These are phyloP conservation scores for Sweltsa coloradensis DNA, from an alignment of 1,140 invertebrate species.

Conservation along the genomic window DNA sequence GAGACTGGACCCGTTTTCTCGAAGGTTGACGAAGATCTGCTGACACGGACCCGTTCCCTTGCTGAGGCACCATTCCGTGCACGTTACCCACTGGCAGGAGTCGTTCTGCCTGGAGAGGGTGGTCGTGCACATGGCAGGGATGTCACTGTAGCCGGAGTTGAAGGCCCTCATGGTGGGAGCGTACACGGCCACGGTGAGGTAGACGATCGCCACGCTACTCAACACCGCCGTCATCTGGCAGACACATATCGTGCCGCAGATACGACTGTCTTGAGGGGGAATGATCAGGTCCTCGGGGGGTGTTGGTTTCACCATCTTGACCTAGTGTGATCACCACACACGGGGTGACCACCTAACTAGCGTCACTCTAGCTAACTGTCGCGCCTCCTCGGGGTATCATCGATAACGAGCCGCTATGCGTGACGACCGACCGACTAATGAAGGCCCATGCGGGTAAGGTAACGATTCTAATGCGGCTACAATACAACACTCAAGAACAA, in stretches of 20 bases:
- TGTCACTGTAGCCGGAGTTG: constrained; percentile 67
- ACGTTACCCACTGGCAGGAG: constrained; percentile 75
- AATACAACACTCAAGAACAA: no score
- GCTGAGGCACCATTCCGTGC: constrained; percentile 83
- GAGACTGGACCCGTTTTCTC: constrained; percentile 66
- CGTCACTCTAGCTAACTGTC: not conserved
- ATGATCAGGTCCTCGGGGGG: constrained; percentile 66
- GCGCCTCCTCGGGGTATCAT: not conserved
- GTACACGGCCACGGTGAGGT: constrained; percentile 73
- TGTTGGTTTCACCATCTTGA: constrained; percentile 52
- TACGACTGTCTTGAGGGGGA: constrained; percentile 70
- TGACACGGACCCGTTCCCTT: constrained; percentile 78
- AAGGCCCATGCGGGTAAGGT: no score
- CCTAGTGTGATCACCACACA: no score
- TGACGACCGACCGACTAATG: constrained; percentile 1
- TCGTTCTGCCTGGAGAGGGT: constrained; percentile 63
- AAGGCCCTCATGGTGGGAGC: constrained; percentile 74
- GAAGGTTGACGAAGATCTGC: constrained; percentile 76
- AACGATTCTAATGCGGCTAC: no score
- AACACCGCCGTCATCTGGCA: constrained; percentile 84
- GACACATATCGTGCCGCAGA: constrained; percentile 82
- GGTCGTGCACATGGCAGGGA: constrained; percentile 82
- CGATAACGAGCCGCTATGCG: not conserved
- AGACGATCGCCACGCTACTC: constrained; percentile 76
- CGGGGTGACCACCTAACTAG: no score